Percentiles rank a stretch among this genome's conserved stretches.
These are phyloP conservation scores for Sebastes nivosus DNA, from an alignment of 2,797 vertebrate genomes.

Conservation along the genomic window DNA sequence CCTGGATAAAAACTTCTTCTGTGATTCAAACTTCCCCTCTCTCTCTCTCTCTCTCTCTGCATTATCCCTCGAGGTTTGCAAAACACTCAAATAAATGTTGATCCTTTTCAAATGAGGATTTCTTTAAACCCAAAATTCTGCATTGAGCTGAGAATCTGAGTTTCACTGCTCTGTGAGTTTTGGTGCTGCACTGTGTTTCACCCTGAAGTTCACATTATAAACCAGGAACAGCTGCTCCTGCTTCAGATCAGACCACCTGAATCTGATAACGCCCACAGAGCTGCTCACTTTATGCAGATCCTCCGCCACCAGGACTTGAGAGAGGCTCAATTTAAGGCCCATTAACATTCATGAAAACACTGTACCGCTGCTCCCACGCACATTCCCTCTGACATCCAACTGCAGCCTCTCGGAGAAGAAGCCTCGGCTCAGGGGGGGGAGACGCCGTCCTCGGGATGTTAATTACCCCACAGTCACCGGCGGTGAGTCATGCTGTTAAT, in stretches of 20 bases:
- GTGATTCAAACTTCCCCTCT: rapidly evolving
- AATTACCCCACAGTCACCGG: slow-evolving; percentile 10
- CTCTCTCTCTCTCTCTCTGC: too few relatives aligned
- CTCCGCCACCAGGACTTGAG: neutral
- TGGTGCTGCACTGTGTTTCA: neutral
- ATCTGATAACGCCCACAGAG: slow-evolving; percentile 28
- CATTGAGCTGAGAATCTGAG: neutral
- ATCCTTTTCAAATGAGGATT: too few relatives aligned
- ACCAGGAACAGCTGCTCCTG: slow-evolving; percentile 21
- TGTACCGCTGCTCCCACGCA: slow-evolving; percentile 12
- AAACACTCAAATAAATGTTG: too few relatives aligned
- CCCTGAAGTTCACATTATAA: neutral
- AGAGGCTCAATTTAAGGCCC: slow-evolving; percentile 20
- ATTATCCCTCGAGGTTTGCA: too few relatives aligned
- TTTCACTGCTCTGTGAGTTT: neutral
- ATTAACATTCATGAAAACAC: slow-evolving; percentile 50
- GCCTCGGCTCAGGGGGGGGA: neutral
- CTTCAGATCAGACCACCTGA: slow-evolving; percentile 27
- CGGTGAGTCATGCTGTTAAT: slow-evolving; percentile 11
- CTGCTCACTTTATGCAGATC: slow-evolving; percentile 36
- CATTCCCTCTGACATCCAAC: slow-evolving; percentile 24
- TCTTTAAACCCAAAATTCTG: too few relatives aligned
- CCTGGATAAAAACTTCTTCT: too few relatives aligned
- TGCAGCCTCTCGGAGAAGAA: slow-evolving; percentile 3
- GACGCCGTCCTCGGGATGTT: slow-evolving; percentile 18